Conservation (phyloP, 2,113 vertebrate genomes). For the Columbina picui region DNA sequence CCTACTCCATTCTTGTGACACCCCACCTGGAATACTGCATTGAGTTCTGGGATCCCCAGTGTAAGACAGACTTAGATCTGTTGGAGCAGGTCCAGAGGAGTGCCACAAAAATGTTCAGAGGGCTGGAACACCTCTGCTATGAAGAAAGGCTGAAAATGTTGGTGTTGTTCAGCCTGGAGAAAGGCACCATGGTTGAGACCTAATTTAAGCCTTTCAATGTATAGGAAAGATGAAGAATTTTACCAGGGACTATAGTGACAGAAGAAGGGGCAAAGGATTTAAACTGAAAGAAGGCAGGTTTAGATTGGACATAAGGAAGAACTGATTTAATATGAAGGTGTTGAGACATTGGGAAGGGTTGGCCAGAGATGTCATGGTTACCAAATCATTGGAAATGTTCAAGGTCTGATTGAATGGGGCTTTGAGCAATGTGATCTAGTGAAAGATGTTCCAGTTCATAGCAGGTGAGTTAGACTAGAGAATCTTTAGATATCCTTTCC, state of each 20-base stretch:
- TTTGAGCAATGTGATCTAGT: background rate
- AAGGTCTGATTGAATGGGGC: rapidly evolving
- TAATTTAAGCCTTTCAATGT: rapidly evolving
- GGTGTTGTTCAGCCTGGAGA: background rate
- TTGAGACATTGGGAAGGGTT: background rate
- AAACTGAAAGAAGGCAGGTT: background rate
- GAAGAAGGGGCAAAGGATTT: background rate
- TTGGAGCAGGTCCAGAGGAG: no score
- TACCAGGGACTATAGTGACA: background rate
- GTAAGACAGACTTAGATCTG: no score
- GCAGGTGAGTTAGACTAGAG: background rate
- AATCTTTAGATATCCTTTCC: background rate
- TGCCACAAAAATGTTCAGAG: no score
- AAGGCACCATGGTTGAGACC: background rate
- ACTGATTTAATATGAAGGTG: background rate
- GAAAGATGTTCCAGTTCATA: background rate
- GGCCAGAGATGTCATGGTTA: background rate
- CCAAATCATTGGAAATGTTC: background rate
- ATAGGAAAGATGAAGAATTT: background rate
- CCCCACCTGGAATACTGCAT: no score
- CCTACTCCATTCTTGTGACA: no score
- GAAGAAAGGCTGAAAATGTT: no score
- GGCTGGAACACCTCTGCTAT: no score
- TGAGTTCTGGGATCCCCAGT: no score
- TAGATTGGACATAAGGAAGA: background rate